Percentiles rank a stretch among this genome's conserved stretches.
Evolutionary conservation across 2,113 vertebrate species (phyloP).

Genomic region (Euleptes europaea): DNA sequence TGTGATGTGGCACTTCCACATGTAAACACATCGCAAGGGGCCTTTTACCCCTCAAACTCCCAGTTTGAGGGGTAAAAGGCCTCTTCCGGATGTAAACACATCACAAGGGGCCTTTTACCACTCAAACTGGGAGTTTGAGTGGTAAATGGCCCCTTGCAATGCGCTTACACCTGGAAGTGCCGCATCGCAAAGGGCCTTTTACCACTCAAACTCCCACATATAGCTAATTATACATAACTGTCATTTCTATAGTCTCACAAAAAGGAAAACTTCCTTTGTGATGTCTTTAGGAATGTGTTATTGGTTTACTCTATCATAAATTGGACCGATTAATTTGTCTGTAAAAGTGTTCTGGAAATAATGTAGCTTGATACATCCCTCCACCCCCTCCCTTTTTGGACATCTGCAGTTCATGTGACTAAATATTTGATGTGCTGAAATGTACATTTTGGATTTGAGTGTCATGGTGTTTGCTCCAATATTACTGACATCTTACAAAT

Average conservation of each 20-base stretch:
- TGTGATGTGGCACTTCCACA: too few relatives aligned
- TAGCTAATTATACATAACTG: constrained; percentile 15
- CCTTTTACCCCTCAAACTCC: too few relatives aligned
- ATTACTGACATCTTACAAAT: constrained; percentile 68
- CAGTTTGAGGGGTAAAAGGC: too few relatives aligned
- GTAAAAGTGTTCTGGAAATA: constrained; percentile 67
- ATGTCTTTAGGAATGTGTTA: constrained; percentile 57
- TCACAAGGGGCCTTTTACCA: too few relatives aligned
- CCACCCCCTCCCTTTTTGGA: constrained; percentile 1
- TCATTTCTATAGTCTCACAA: constrained; percentile 42
- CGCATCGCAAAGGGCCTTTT: too few relatives aligned
- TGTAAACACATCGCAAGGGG: too few relatives aligned
- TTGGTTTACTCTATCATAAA: constrained; percentile 59
- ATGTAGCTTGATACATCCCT: constrained; percentile 33
- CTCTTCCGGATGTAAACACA: too few relatives aligned
- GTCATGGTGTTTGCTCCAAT: constrained; percentile 58
- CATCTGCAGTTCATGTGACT: constrained; percentile 42
- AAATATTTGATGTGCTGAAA: constrained; percentile 51
- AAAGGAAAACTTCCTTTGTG: constrained; percentile 43
- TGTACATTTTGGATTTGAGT: constrained; percentile 63
- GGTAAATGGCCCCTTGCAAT: too few relatives aligned
- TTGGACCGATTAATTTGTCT: constrained; percentile 56
- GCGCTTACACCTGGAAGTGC: too few relatives aligned
- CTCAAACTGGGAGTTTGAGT: too few relatives aligned
- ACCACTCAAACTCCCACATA: too few relatives aligned